phyloP scores from a whole-genome alignment of 2,113 vertebrate species.

The Gavia stellata region DNA sequence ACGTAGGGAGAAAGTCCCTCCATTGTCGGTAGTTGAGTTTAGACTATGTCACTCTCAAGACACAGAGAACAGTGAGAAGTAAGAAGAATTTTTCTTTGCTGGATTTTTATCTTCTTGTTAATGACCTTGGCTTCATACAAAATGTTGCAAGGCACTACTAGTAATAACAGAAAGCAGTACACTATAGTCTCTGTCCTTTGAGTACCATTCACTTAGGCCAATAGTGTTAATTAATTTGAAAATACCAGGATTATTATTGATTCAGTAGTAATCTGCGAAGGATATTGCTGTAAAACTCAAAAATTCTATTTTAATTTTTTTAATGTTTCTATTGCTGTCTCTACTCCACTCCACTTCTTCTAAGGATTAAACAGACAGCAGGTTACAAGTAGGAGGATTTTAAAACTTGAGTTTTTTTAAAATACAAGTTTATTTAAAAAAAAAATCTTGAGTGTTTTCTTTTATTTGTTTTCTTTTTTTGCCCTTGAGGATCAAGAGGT shows the following conservation, averaged over 20 bases:
- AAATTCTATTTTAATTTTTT: background rate
- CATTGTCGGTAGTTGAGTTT: background rate
- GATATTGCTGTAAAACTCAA: background rate
- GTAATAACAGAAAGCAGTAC: background rate
- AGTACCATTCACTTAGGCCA: background rate
- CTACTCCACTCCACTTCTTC: background rate
- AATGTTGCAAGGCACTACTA: background rate
- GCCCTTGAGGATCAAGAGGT: background rate
- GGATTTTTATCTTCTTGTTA: background rate
- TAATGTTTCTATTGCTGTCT: background rate
- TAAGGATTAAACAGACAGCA: background rate
- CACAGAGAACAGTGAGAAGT: background rate
- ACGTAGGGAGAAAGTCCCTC: background rate
- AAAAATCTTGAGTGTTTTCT: too few species aligned
- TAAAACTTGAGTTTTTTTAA: background rate
- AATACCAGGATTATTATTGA: background rate
- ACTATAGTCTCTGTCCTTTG: background rate
- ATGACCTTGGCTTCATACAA: background rate
- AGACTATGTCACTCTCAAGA: background rate
- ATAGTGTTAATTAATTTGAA: background rate
- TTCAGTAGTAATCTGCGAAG: background rate
- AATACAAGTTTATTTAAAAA: too few species aligned
- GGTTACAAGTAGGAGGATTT: background rate
- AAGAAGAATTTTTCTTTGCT: background rate
- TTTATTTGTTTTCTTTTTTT: too few species aligned